Conservation (phyloP, 2,797 vertebrate genomes). For the Peromyscus melanophrys region DNA sequence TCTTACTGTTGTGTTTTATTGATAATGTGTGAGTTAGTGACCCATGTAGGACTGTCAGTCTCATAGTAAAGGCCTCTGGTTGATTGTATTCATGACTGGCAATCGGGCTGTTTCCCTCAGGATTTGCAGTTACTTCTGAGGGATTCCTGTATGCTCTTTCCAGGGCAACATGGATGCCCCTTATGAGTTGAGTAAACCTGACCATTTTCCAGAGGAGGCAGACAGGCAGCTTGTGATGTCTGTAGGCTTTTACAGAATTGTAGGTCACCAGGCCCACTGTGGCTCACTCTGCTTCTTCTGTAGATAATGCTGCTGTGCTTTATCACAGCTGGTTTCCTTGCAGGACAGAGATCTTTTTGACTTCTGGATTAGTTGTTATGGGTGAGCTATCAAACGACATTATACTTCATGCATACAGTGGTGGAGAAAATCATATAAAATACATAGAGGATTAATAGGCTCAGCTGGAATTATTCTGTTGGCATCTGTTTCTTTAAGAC, state of each 20-base stretch:
- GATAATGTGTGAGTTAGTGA: background rate
- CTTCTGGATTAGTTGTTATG: conserved; percentile 35
- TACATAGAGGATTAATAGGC: background rate
- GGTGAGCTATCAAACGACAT: conserved; percentile 34
- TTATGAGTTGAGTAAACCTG: conserved; percentile 51
- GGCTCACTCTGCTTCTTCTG: background rate
- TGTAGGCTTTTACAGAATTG: conserved; percentile 9
- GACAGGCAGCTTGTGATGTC: conserved; percentile 12
- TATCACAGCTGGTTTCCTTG: conserved; percentile 38
- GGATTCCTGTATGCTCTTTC: background rate
- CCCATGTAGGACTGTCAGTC: background rate
- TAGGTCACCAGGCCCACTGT: background rate
- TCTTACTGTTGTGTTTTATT: conserved; percentile 25
- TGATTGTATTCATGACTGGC: background rate
- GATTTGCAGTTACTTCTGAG: conserved; percentile 31
- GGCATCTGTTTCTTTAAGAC: conserved; percentile 28
- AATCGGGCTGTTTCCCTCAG: conserved; percentile 5
- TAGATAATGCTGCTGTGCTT: background rate
- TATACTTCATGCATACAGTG: background rate
- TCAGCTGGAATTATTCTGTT: conserved; percentile 29
- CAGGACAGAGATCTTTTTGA: conserved; percentile 39
- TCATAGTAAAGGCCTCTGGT: background rate
- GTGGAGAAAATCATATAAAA: background rate
- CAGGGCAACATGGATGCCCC: background rate
- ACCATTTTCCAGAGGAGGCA: conserved; percentile 49